Conservation (phyloP, 2,113 vertebrate species). For the Panthera tigris region DNA sequence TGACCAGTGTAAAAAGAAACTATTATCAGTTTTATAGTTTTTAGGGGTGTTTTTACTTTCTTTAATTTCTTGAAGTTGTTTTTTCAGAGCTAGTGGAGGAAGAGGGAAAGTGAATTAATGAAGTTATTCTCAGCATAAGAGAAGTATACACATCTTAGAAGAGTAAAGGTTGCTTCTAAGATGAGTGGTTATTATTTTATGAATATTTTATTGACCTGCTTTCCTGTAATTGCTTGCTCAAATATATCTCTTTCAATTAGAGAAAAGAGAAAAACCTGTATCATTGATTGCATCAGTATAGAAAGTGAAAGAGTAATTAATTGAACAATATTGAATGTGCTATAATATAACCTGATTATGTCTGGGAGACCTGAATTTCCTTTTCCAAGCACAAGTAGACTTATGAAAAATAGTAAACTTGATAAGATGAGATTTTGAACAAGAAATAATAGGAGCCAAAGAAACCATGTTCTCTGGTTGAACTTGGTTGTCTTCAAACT, state of each 20-base stretch:
- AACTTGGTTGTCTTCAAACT: neutral
- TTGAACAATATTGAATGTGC: neutral
- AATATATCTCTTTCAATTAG: conserved; percentile 4
- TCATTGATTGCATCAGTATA: neutral
- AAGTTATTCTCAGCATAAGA: neutral
- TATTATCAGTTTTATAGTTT: conserved; percentile 48
- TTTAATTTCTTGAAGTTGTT: neutral
- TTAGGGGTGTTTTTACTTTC: conserved; percentile 35
- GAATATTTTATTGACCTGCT: conserved; percentile 39
- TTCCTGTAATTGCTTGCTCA: conserved; percentile 24
- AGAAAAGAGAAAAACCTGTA: neutral
- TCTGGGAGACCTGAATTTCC: neutral
- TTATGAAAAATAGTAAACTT: neutral
- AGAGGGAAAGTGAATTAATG: neutral
- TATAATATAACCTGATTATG: conserved; percentile 7
- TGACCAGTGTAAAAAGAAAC: neutral
- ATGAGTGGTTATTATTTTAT: conserved; percentile 28
- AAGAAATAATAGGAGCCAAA: conserved; percentile 24
- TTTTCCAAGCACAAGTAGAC: neutral
- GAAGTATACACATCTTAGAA: neutral
- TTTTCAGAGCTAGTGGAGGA: neutral
- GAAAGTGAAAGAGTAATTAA: conserved; percentile 7
- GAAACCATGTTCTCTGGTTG: conserved; percentile 12
- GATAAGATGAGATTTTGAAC: neutral
- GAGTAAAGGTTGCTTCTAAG: conserved; percentile 27